phyloP scores from a whole-genome alignment of 2,888 invertebrate species.

The Oscheius sp. region DNA sequence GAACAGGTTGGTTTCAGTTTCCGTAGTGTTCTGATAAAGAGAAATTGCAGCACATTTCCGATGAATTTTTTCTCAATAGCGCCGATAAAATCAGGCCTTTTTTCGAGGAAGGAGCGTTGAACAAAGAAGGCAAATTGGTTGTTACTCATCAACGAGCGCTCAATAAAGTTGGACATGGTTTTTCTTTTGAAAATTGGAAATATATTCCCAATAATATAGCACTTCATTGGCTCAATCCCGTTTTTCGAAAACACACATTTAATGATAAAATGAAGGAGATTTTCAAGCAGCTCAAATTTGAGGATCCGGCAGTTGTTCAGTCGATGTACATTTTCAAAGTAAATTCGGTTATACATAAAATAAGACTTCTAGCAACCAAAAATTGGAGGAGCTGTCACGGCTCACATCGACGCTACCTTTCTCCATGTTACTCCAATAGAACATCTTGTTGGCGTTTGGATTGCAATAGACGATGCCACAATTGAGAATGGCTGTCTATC shows the following conservation, averaged over 20 bases:
- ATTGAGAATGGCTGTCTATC: constrained; percentile 93
- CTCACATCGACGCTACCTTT: constrained; percentile 85
- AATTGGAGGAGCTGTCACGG: constrained; percentile 82
- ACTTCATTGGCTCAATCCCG: constrained; percentile 84
- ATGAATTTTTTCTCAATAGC: constrained; percentile 89
- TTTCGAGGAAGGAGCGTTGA: constrained; percentile 86
- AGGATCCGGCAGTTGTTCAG: constrained; percentile 87
- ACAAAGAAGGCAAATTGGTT: constrained; percentile 78
- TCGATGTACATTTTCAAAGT: constrained; percentile 97
- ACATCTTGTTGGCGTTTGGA: constrained; percentile 87
- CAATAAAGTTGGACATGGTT: constrained; percentile 84
- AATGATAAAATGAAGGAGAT: constrained; percentile 82
- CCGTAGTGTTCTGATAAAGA: background rate
- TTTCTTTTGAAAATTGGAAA: background rate
- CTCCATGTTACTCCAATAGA: constrained; percentile 85
- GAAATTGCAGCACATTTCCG: constrained; percentile 75
- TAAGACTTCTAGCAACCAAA: constrained; percentile 81
- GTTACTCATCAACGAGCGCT: constrained; percentile 75
- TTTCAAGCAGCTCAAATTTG: constrained; percentile 82
- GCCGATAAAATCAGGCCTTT: constrained; percentile 91
- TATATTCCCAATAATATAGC: constrained; percentile 55
- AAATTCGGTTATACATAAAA: background rate
- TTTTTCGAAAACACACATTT: constrained; percentile 86
- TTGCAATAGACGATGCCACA: constrained; percentile 92
- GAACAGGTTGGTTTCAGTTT: constrained; percentile 77